These are phyloP conservation scores for Agrochola lota DNA, from an alignment of 2,888 invertebrate genomes.

Conservation along the genomic window DNA sequence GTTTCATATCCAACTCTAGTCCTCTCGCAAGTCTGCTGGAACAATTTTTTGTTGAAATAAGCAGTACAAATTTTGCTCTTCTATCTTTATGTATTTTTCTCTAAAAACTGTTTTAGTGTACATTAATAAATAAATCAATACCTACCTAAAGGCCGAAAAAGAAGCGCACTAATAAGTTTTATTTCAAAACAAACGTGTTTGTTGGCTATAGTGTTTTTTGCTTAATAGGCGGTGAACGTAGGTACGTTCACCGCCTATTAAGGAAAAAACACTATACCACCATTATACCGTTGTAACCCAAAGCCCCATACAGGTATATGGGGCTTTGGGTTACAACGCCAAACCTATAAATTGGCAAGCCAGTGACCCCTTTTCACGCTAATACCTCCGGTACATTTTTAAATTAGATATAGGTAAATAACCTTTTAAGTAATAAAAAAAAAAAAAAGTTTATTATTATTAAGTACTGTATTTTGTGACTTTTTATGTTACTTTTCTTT, in stretches of 20 bases:
- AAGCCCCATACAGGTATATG: too few species aligned
- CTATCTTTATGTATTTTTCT: background rate
- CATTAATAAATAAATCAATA: background rate
- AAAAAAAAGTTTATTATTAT: too few species aligned
- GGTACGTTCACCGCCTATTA: too few species aligned
- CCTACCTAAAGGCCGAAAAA: background rate
- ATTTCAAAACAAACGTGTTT: background rate
- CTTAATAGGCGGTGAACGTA: conserved; percentile 7
- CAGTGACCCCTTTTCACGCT: conserved; percentile 63
- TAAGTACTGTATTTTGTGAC: background rate
- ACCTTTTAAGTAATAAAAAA: background rate
- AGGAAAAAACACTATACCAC: too few species aligned
- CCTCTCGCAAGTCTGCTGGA: background rate
- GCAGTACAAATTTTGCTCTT: background rate
- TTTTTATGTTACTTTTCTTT: background rate
- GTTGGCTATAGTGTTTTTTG: background rate
- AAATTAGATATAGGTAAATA: conserved; percentile 19
- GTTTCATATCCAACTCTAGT: background rate
- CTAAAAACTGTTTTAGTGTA: background rate
- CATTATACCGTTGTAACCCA: too few species aligned
- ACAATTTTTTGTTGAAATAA: background rate
- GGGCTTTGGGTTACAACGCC: conserved; percentile 53
- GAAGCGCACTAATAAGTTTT: conserved; percentile 5
- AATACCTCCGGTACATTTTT: conserved; percentile 41
- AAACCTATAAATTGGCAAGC: conserved; percentile 63